Conservation (phyloP, 2,797 vertebrate genomes). For the Martes flavigula region DNA sequence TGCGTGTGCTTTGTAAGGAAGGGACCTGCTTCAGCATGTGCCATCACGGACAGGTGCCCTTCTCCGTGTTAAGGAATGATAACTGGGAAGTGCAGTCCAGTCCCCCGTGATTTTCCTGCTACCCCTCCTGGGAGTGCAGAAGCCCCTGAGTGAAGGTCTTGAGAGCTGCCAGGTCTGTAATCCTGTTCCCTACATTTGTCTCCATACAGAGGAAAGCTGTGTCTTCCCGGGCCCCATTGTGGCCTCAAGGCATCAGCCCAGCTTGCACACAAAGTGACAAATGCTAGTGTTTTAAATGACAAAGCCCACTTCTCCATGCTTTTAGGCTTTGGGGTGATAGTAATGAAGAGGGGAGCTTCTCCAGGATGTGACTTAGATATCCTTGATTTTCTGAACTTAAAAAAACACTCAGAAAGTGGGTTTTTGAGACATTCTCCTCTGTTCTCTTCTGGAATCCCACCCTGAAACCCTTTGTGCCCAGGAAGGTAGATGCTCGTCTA, state of each 20-base stretch:
- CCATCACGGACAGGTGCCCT: rapidly evolving
- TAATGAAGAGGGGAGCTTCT: background rate
- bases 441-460: conserved; percentile 56
- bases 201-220: background rate
- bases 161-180: background rate
- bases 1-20: background rate
- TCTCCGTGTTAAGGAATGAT: rapidly evolving
- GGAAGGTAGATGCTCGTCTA: conserved; percentile 13
- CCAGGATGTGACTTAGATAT: background rate
- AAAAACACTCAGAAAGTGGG: background rate
- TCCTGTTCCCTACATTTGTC: background rate
- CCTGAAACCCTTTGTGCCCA: background rate
- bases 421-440: conserved; percentile 51
- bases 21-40: rapidly evolving
- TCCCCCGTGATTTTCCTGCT: too few relatives aligned
- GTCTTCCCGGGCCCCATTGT: background rate
- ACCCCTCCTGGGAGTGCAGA: rapidly evolving
- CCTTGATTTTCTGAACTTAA: conserved; percentile 41
- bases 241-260: background rate
- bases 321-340: background rate
- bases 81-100: background rate
- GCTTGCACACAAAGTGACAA: background rate
- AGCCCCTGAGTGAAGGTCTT: rapidly evolving
- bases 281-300: background rate
- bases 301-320: background rate